phyloP scores from a whole-genome alignment of 2,888 invertebrate species.

The Platycnemis pennipes region DNA sequence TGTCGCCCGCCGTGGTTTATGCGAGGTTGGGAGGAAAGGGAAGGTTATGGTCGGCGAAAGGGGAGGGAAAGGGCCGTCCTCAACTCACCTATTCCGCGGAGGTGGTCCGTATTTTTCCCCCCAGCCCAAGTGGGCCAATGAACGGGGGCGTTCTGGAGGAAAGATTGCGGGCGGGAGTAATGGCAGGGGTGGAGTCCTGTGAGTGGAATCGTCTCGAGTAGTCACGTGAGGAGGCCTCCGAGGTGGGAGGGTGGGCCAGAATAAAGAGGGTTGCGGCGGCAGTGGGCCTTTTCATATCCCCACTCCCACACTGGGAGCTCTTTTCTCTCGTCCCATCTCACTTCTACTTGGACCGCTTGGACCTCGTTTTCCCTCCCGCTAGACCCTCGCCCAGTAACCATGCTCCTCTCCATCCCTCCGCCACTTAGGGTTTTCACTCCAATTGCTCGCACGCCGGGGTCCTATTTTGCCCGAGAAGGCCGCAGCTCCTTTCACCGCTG shows the following conservation, averaged over 20 bases:
- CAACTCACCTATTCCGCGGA: not conserved
- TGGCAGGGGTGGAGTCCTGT: not conserved
- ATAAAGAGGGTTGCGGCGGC: not conserved
- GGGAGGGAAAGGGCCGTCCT: not conserved
- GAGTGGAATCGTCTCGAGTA: not conserved
- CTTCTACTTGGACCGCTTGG: not conserved
- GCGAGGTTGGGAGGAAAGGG: not conserved
- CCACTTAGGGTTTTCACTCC: constrained; percentile 62
- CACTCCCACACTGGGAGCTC: not conserved
- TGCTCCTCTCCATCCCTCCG: not conserved
- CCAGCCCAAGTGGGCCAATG: not conserved
- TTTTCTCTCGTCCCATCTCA: not conserved
- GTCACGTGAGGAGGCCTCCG: not conserved
- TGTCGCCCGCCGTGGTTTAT: not conserved
- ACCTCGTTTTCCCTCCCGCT: not conserved
- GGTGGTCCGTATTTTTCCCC: not conserved
- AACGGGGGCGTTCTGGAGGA: not conserved
- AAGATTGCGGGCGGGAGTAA: not conserved
- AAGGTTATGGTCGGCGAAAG: not conserved
- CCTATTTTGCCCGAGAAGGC: not conserved
- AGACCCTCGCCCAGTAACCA: not conserved
- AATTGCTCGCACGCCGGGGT: constrained; percentile 37
- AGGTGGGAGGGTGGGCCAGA: not conserved
- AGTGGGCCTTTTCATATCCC: not conserved
- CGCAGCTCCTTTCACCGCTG: not conserved